These are phyloP conservation scores for Holcopasites calliopsidis DNA, from an alignment of 1,140 invertebrate genomes.

Conservation along the genomic window DNA sequence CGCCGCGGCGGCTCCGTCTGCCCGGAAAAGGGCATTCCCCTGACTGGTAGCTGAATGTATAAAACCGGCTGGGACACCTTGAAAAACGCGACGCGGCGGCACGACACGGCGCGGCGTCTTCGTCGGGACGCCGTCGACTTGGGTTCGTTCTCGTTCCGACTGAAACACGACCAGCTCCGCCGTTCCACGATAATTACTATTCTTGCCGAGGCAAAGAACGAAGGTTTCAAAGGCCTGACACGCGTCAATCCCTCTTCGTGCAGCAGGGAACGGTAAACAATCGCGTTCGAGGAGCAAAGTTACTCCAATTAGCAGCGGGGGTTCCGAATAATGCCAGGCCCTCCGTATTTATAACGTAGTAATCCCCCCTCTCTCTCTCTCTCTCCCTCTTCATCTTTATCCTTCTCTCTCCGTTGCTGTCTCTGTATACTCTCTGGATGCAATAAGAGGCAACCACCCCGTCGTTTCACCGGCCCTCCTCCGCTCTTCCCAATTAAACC, in stretches of 20 bases:
- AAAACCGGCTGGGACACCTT: background rate
- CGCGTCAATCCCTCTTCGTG: conserved; percentile 42
- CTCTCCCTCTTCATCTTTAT: no score
- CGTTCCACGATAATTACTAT: conserved; percentile 32
- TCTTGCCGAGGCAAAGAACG: conserved; percentile 23
- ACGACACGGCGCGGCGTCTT: background rate
- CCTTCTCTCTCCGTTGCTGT: background rate
- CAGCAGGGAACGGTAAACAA: conserved; percentile 50
- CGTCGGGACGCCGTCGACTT: background rate
- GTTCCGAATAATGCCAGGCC: conserved; percentile 52
- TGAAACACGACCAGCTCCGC: background rate
- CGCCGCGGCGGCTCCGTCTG: no score
- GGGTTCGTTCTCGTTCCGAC: background rate
- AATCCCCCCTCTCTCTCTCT: conserved; percentile 26
- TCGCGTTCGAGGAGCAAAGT: conserved; percentile 58
- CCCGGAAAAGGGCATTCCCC: conserved; percentile 15
- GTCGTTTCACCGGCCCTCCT: conserved; percentile 37
- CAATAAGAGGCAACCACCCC: conserved; percentile 50
- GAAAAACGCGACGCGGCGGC: conserved; percentile 24
- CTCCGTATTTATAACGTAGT: conserved; percentile 58
- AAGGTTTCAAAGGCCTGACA: conserved; percentile 28
- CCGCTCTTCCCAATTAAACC: conserved; percentile 58
- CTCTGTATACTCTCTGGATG: conserved; percentile 19
- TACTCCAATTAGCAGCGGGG: conserved; percentile 59
- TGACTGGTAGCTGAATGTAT: background rate